Base-by-base conservation (phyloP, 1,140 invertebrate genomes). In the Aphis craccivora region DNA sequence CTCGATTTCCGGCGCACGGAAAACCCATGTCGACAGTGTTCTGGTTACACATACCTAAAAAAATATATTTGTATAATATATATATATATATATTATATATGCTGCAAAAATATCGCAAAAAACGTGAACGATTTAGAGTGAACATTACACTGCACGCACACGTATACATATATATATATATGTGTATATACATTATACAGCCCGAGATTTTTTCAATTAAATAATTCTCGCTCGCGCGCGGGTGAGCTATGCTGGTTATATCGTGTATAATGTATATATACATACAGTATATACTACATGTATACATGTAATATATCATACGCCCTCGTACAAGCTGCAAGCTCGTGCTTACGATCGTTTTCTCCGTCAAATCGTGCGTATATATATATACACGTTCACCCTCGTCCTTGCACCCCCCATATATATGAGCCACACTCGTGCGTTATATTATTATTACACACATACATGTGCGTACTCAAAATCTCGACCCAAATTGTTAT, bases 401-500 rank as follows among this genome's bases (percentile, higher is more conserved):
- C 40, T 84, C 76, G 30, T n/a, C 60, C 60, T 67, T 23, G 83
- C 35, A 86, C 60, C 60, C 60, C 18, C 60, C 60, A 76, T 76
- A 11, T n/a, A 76, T 76, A 11, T 76, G 83, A 4, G 83, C 83
- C 37, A 37, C 40, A 86, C 40, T 43, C 25, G 40, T 25, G 40
- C 40, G 40, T 86, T 40, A 83, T 83, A 83, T 83, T 83, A 83
- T 83, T 37, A 83, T 40, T 83, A 83, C 35, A 83, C 81, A 37
- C 35, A 83, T 35, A 37, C n/a, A 5, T 40, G 5, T 25, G 23
- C 6, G 8, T 37, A 84, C 40, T 43, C 83, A 40, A 86, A 86
- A 86, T 86, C 83, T 43, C 83, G 83, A 86, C 83, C 40, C 83
- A 40, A 83, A 86, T 86, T 43, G 40, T 86, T 86, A 86, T 86